These are phyloP conservation scores for Micrasema longulum DNA, from an alignment of 1,140 invertebrate genomes.

Conservation along the genomic window DNA sequence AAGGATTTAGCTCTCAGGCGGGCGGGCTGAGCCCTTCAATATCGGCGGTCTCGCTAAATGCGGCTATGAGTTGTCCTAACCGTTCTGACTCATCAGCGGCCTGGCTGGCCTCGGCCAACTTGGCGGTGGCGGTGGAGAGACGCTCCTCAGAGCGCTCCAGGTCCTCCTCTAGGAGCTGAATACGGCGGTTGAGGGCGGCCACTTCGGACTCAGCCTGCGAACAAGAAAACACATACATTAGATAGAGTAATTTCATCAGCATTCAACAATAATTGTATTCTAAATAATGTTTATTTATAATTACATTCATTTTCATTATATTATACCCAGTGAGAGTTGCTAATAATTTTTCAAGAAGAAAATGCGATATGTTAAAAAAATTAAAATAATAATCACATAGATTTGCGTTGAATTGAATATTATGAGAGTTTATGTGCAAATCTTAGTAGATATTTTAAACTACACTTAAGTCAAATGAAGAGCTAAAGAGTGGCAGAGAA, in stretches of 20 bases:
- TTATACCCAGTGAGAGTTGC: not conserved
- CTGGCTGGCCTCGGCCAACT: constrained; percentile 98
- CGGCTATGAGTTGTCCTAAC: constrained; percentile 71
- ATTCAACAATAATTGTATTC: too few species aligned
- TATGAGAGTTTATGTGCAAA: too few species aligned
- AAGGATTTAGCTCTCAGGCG: not conserved
- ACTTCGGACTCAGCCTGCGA: constrained; percentile 97
- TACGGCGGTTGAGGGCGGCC: constrained; percentile 96
- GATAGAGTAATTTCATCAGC: not conserved
- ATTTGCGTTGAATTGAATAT: too few species aligned
- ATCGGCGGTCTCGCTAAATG: constrained; percentile 7
- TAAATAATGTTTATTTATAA: too few species aligned
- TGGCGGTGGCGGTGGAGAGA: constrained; percentile 94
- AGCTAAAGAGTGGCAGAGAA: too few species aligned
- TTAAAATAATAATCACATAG: too few species aligned
- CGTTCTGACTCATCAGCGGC: constrained; percentile 99
- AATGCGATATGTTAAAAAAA: too few species aligned
- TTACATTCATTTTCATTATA: not conserved
- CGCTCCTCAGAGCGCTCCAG: constrained; percentile 98
- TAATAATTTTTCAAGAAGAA: too few species aligned
- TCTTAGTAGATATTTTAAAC: too few species aligned
- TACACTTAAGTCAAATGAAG: too few species aligned
- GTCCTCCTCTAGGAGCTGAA: constrained; percentile 98
- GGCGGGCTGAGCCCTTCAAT: constrained; percentile 4
- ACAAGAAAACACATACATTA: constrained; percentile 32